These are phyloP conservation scores for Drosophila quadrilineata DNA, from an alignment of 1,140 invertebrate genomes.

Conservation along the genomic window DNA sequence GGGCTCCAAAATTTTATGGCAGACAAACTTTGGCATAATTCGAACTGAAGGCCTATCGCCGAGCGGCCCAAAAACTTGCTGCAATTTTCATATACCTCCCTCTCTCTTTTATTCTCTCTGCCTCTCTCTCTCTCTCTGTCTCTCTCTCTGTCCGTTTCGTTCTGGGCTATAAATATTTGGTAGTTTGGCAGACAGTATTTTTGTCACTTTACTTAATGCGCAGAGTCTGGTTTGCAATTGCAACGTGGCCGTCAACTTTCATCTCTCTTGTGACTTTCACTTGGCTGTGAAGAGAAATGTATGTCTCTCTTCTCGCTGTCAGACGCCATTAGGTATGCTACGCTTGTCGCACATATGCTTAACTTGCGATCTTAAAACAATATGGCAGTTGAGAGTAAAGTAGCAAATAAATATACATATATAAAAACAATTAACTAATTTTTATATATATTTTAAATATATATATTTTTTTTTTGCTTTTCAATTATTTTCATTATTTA, in stretches of 20 bases:
- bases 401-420: no score
- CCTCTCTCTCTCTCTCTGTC: neutral
- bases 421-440: no score
- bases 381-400: no score
- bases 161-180: conserved; percentile 54
- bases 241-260: neutral
- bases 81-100: neutral
- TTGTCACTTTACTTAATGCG: conserved; percentile 55
- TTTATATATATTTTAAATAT: no score
- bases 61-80: conserved; percentile 7
- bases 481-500: no score
- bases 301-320: neutral
- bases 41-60: neutral
- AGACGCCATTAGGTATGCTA: conserved; percentile 11
- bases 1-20: conserved; percentile 23
- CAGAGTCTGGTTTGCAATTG: neutral
- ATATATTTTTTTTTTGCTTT: no score
- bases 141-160: conserved; percentile 15
- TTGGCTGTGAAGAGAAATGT: conserved; percentile 4
- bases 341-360: no score
- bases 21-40: conserved; percentile 30
- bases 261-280: conserved; percentile 7
- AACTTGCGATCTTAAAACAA: no score
- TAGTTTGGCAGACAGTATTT: conserved; percentile 53
- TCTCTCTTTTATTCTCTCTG: no score